Percentiles rank a stretch among this genome's conserved stretches.
Conservation (phyloP, 2,888 invertebrate genomes). For the Acheta domesticus region DNA sequence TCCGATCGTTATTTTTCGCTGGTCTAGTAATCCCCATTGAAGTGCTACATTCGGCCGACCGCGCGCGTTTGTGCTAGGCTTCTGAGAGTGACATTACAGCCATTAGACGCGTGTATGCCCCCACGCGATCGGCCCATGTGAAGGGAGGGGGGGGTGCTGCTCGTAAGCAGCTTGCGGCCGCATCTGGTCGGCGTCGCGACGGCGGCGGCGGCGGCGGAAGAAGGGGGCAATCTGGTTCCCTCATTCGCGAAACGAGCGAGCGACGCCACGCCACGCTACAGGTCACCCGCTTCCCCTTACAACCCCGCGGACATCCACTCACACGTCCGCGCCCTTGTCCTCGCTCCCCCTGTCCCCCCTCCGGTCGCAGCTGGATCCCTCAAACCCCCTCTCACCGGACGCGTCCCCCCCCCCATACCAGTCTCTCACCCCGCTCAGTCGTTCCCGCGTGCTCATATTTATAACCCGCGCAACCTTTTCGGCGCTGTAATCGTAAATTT, state of each 20-base stretch:
- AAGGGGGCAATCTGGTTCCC: not conserved
- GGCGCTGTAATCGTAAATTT: constrained; percentile 5
- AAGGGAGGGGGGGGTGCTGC: not conserved
- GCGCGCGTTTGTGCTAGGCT: too few species aligned
- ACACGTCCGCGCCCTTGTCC: not conserved
- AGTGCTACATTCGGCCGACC: too few species aligned
- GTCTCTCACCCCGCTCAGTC: not conserved
- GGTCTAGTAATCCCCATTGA: too few species aligned
- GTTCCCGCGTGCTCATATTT: not conserved
- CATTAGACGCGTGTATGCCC: too few species aligned
- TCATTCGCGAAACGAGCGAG: not conserved
- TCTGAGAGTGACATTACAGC: too few species aligned
- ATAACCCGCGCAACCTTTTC: not conserved
- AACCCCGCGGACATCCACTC: not conserved
- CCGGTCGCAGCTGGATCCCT: not conserved
- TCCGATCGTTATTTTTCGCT: too few species aligned
- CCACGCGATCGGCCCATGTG: not conserved
- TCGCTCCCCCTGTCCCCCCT: not conserved
- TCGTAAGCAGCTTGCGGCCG: not conserved
- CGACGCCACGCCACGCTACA: not conserved
- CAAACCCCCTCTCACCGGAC: not conserved
- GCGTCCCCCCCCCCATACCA: not conserved
- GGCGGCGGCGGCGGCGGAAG: not conserved
- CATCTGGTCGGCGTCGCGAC: not conserved
- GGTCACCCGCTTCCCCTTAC: not conserved